A percentile compares a stretch with the other conserved stretches of the same genome.
These are phyloP conservation scores for Tetraneura akinire DNA, from an alignment of 1,140 invertebrate species.

Conservation along the genomic window DNA sequence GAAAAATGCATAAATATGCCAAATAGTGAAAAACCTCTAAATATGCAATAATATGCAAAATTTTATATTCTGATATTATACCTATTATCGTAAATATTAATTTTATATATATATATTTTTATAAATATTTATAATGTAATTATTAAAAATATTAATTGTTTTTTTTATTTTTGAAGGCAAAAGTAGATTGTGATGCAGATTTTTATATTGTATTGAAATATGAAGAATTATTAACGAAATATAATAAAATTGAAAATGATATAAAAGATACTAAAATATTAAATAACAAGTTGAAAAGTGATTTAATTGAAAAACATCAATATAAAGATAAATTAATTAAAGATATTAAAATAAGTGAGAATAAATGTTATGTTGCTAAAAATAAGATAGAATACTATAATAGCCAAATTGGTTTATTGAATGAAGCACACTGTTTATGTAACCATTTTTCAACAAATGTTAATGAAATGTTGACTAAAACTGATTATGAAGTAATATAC, in stretches of 20 bases:
- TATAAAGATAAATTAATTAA: neutral
- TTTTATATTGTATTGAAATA: neutral
- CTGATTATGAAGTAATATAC: neutral
- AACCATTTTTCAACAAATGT: neutral
- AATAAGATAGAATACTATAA: neutral
- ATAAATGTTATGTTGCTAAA: neutral
- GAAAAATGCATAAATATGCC: too few relatives aligned
- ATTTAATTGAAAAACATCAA: neutral
- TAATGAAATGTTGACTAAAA: neutral
- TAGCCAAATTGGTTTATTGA: neutral
- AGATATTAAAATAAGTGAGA: neutral
- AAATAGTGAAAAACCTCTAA: too few relatives aligned
- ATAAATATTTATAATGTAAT: too few relatives aligned
- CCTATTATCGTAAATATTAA: too few relatives aligned
- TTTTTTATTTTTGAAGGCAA: neutral
- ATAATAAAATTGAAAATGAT: neutral
- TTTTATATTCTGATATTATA: too few relatives aligned
- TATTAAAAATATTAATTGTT: too few relatives aligned
- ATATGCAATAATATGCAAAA: too few relatives aligned
- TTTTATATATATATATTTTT: too few relatives aligned
- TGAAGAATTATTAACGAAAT: neutral
- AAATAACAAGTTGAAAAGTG: neutral
- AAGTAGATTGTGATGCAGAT: neutral
- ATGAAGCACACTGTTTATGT: neutral
- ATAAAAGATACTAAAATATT: neutral